Percentiles rank a stretch among this genome's conserved stretches.
phyloP scores from a whole-genome alignment of 2,113 vertebrate species.

The Hemicordylus capensis region DNA sequence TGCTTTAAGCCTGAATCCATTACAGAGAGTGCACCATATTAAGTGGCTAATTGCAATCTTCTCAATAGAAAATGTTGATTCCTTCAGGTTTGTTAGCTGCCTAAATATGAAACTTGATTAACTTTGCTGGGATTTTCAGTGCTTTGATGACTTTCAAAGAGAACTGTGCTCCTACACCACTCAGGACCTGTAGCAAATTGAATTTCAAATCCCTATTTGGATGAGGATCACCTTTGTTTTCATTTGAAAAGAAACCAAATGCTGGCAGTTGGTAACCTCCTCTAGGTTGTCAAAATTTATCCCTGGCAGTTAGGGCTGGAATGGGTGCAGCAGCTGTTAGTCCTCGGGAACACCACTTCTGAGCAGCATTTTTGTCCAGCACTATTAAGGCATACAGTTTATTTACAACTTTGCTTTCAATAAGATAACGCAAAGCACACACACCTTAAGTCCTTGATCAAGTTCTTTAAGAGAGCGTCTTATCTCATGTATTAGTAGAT shows the following conservation, averaged over 20 bases:
- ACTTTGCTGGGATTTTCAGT: neutral
- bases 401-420: slow-evolving; percentile 3
- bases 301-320: neutral
- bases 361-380: neutral
- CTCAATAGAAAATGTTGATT: neutral
- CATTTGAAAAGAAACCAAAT: slow-evolving; percentile 4
- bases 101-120: neutral
- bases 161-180: neutral
- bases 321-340: neutral
- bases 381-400: neutral
- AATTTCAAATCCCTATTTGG: neutral
- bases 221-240: accelerated
- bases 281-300: neutral
- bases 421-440: slow-evolving; percentile 12
- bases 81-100: neutral
- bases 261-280: slow-evolving; percentile 1
- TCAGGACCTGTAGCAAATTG: neutral
- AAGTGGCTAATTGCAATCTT: neutral
- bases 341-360: neutral
- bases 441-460: slow-evolving; percentile 79
- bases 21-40: neutral
- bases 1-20: neutral
- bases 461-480: slow-evolving; percentile 78
- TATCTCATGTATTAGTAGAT: slow-evolving; percentile 70
- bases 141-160: neutral